Conservation (phyloP, 2,797 vertebrate genomes). For the Enteromius viviparus region DNA sequence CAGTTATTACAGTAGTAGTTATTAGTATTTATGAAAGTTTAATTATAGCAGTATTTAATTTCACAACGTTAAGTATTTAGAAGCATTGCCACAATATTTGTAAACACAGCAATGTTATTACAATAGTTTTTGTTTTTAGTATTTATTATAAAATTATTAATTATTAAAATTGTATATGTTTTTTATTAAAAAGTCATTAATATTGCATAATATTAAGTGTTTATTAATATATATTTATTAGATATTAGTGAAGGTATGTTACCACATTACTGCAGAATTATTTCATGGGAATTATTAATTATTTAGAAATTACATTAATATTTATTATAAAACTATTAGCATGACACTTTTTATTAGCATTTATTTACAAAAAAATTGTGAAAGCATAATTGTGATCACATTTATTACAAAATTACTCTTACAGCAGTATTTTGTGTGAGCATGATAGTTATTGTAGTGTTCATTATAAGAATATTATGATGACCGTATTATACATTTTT, state of each 20-base stretch:
- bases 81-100: background rate
- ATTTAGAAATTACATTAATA: background rate
- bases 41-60: background rate
- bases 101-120: background rate
- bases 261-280: background rate
- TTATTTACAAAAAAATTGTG: background rate
- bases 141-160: background rate
- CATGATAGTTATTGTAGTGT: background rate
- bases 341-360: background rate
- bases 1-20: background rate
- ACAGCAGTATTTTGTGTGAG: background rate
- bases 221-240: background rate
- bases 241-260: background rate
- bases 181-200: too few relatives aligned
- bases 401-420: background rate
- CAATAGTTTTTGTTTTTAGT: background rate
- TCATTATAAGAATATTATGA: background rate
- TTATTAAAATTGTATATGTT: too few relatives aligned
- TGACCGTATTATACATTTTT: too few relatives aligned
- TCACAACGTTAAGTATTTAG: background rate
- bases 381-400: background rate
- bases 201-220: too few relatives aligned
- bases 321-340: background rate
- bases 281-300: background rate
- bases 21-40: background rate